These are phyloP conservation scores for Aspidiotus destructor DNA, from an alignment of 2,888 invertebrate species.

Conservation along the genomic window DNA sequence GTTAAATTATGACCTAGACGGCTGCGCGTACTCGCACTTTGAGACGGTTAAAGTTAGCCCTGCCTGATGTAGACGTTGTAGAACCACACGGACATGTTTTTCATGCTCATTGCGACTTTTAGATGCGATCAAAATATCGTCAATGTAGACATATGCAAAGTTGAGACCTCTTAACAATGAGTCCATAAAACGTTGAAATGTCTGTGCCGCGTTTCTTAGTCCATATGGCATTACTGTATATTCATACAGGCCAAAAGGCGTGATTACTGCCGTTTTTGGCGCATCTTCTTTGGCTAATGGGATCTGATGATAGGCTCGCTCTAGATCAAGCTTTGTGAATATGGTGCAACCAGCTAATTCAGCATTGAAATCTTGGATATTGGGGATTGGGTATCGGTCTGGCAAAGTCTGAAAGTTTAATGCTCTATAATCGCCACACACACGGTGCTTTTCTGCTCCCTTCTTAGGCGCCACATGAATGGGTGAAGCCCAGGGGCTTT, in stretches of 20 bases:
- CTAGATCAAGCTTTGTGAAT: neutral
- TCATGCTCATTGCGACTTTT: no score
- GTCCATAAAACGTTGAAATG: neutral
- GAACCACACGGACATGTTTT: no score
- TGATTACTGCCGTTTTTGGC: neutral
- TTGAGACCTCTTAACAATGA: no score
- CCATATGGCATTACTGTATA: neutral
- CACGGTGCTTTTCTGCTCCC: neutral
- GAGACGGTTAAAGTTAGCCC: no score
- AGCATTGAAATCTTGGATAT: neutral
- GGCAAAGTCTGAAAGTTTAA: neutral
- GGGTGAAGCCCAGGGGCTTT: neutral
- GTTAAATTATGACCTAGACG: no score
- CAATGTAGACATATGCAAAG: no score
- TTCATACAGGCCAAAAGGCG: neutral
- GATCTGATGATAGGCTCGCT: no score
- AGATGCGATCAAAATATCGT: no score
- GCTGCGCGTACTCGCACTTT: no score
- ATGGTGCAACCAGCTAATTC: neutral
- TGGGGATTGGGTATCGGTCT: neutral
- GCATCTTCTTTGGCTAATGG: neutral
- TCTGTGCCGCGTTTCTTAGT: neutral
- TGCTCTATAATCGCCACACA: neutral
- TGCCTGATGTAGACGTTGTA: no score
- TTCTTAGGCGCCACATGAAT: neutral